Evolutionary conservation across 2,797 vertebrate species (phyloP), one percentile per base, ranked within the genome.

Genomic region (Carcharodon carcharias): DNA sequence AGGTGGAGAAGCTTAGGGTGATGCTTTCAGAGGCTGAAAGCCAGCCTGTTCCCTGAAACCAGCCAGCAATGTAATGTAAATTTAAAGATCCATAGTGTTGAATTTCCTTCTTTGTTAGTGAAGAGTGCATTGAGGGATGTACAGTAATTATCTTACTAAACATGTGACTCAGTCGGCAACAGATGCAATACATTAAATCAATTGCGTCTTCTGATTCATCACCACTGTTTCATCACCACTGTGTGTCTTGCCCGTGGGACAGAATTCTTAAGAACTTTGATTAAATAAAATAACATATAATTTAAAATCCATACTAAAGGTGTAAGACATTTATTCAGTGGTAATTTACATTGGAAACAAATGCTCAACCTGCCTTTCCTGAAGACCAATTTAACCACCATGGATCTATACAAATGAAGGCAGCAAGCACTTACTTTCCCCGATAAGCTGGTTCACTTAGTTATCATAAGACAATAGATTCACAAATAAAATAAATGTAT

Each of bases 161-260:
- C 89, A 92, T 63, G 58, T 92, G 89, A 92, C 56, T 92, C 89
- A 92, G 56, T 91, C 12, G 31, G 35, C 35, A 92, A n/a, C 89
- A 63, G 89, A 92, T 63, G 89, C 89, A 92, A 92, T 92, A n/a
- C 4, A 63, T 63, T 92, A 92, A 63, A 92, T 61, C 28, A 61
- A n/a, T 63, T 58, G 8, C 6, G 35, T 92, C 89, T 63, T 63
- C 89, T 92, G 89, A 92, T 92, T 92, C 89, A 92, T 92, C 58
- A 58, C 12, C 89, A 92, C 31, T 35, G 31, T n/a, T 92, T 92
- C 61, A 63, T 92, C 28, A 7, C n/a, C n/a, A n/a, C n/a, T n/a
- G 18, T 18, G 26, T 12, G 8, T 56, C 18, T 50, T 88, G 45
- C 45, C 87, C 50, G 28, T 92, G 89, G 31, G 14, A n/a, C 56